These are phyloP conservation scores for Anhinga anhinga DNA, from an alignment of 2,113 vertebrate species.

Conservation along the genomic window DNA sequence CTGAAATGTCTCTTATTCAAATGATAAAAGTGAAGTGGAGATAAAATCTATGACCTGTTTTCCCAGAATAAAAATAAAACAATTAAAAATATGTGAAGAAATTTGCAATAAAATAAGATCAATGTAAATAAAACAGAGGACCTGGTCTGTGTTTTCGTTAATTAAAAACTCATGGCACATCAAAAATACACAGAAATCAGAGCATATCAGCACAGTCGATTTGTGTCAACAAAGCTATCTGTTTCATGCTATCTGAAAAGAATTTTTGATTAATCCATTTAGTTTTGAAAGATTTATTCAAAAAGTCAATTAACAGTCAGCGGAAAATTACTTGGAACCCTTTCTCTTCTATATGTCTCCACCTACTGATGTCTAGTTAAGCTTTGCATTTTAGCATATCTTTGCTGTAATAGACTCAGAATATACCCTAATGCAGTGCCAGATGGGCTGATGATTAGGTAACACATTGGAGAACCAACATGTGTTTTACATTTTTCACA, in stretches of 20 bases:
- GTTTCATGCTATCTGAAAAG: not conserved
- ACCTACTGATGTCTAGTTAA: not conserved
- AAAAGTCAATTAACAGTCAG: not conserved
- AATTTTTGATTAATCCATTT: not conserved
- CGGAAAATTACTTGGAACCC: not conserved
- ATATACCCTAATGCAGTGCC: not conserved
- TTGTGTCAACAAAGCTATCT: not conserved
- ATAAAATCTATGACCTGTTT: not conserved
- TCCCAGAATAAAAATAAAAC: not conserved
- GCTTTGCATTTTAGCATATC: not conserved
- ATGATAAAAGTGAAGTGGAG: not conserved
- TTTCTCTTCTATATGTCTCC: not conserved
- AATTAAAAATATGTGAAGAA: not conserved
- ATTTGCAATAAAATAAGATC: not conserved
- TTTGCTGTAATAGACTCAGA: not conserved
- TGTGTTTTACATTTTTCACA: not conserved
- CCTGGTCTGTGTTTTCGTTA: fast-evolving
- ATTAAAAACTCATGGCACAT: not conserved
- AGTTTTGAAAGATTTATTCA: not conserved
- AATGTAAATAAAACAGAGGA: not conserved
- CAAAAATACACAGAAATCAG: not conserved
- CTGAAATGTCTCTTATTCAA: not conserved
- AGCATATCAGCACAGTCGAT: not conserved
- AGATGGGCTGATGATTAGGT: not conserved
- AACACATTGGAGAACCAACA: not conserved